Percentiles rank a stretch among this genome's conserved stretches.
Evolutionary conservation across 2,113 vertebrate species (phyloP).

Genomic region (Phaethornis superciliosus): DNA sequence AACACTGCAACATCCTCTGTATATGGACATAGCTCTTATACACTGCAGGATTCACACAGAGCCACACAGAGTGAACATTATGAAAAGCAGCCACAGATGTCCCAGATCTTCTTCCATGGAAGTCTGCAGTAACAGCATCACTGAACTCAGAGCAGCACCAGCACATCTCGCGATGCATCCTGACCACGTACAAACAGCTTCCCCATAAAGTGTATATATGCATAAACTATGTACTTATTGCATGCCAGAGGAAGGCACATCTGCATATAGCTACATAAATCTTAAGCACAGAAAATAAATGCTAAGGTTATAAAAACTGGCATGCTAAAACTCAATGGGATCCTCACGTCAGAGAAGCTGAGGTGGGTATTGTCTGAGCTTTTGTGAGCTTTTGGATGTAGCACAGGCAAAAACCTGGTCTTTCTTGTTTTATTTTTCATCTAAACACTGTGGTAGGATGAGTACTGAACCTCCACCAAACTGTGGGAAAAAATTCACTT

Average conservation of each 20-base stretch:
- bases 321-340: background rate
- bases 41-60: background rate
- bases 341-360: background rate
- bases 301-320: constrained; percentile 5
- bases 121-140: background rate
- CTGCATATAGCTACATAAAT: constrained; percentile 8
- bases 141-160: background rate
- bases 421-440: background rate
- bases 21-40: background rate
- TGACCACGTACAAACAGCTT: background rate
- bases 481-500: background rate
- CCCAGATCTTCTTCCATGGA: background rate
- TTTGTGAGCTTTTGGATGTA: constrained; percentile 1
- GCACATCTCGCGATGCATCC: background rate
- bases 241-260: background rate
- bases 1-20: background rate
- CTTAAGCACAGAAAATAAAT: constrained; percentile 1
- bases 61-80: background rate
- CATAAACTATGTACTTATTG: background rate
- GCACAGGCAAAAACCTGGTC: background rate
- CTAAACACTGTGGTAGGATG: background rate
- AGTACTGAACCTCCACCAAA: background rate
- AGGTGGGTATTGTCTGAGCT: constrained; percentile 10
- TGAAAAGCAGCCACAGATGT: constrained; percentile 1
- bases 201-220: background rate